Conservation (phyloP, 1,140 invertebrate genomes). For the Sminthurinus signatus region DNA sequence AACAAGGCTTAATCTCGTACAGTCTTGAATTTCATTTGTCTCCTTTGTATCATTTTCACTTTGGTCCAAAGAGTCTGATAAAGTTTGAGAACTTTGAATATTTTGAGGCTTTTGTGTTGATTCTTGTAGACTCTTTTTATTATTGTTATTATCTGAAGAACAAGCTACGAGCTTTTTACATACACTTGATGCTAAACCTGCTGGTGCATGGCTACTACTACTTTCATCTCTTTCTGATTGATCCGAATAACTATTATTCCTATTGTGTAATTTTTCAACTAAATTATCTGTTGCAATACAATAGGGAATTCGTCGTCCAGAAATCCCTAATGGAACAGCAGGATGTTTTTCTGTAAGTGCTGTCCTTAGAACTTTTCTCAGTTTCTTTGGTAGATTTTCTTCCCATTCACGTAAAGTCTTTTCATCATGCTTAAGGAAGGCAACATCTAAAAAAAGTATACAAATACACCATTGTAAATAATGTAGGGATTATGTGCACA, state of each 20-base stretch:
- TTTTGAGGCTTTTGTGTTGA: too few relatives aligned
- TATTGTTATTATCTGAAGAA: too few relatives aligned
- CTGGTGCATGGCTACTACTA: constrained; percentile 30
- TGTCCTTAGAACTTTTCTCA: constrained; percentile 21
- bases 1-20: constrained; percentile 27
- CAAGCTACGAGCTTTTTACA: constrained; percentile 24
- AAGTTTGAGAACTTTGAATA: too few relatives aligned
- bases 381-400: constrained; percentile 16
- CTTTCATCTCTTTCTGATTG: constrained; percentile 29
- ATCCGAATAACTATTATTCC: neutral
- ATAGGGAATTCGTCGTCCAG: constrained; percentile 32
- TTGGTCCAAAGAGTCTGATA: too few relatives aligned
- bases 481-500: too few relatives aligned
- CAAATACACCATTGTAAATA: neutral
- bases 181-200: constrained; percentile 33
- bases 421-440: constrained; percentile 21
- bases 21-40: too few relatives aligned
- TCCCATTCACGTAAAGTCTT: constrained; percentile 25
- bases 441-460: constrained; percentile 21
- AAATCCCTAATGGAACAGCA: constrained; percentile 33
- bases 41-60: too few relatives aligned
- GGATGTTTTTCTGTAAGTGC: constrained; percentile 24
- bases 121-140: too few relatives aligned
- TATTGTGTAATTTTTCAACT: neutral
- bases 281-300: constrained; percentile 18